phyloP scores from a whole-genome alignment of 2,113 vertebrate species.

The Phoenicopterus ruber region DNA sequence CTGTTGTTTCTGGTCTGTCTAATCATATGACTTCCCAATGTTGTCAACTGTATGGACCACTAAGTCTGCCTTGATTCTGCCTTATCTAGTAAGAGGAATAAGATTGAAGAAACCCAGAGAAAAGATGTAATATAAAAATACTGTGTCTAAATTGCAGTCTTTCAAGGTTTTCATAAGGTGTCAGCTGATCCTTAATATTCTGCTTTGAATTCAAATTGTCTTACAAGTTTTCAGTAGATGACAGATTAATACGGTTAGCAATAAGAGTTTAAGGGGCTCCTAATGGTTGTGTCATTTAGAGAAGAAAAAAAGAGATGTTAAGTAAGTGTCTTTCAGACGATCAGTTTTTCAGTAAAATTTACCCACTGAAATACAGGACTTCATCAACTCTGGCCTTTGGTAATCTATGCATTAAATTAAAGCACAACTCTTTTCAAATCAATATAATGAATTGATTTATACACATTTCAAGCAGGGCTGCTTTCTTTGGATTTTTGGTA shows the following conservation, averaged over 20 bases:
- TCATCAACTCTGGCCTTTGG: constrained; percentile 33
- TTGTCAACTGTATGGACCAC: fast-evolving
- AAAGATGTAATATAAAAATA: neutral
- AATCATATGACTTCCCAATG: neutral
- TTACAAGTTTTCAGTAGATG: neutral
- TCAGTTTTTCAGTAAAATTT: neutral
- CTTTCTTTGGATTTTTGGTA: constrained; percentile 55
- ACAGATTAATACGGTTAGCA: neutral
- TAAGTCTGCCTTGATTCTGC: neutral
- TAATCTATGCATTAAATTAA: constrained; percentile 64
- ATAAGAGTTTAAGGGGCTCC: neutral
- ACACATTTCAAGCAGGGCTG: constrained; percentile 24
- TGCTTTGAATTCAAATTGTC: neutral
- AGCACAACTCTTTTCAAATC: constrained; percentile 49
- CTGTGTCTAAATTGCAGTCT: neutral
- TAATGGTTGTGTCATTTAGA: neutral
- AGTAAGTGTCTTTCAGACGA: neutral
- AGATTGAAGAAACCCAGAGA: neutral
- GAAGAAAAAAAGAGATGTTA: neutral
- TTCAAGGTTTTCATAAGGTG: neutral
- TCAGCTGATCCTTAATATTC: neutral
- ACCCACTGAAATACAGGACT: constrained; percentile 1
- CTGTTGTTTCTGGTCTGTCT: neutral
- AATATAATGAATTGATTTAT: constrained; percentile 56
- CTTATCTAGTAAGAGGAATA: neutral